A percentile compares a stretch with the other conserved stretches of the same genome.
Evolutionary conservation across 2,797 vertebrate species (phyloP).

Genomic region (Setipinna tenuifilis): DNA sequence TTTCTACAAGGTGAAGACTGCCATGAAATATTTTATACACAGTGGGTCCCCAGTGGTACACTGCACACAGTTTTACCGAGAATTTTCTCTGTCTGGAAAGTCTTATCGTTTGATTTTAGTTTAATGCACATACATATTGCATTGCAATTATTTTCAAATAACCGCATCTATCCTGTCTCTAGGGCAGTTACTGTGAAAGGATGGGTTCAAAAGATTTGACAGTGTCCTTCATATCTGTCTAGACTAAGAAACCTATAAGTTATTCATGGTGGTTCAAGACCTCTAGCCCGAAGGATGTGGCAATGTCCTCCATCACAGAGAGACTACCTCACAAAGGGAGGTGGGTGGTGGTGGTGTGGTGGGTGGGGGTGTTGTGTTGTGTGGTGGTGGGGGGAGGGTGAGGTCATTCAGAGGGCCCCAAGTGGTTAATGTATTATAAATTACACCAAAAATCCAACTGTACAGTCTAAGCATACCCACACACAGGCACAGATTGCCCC

Average conservation of each 20-base stretch:
- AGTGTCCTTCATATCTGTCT: slow-evolving; percentile 32
- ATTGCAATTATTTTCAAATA: slow-evolving; percentile 26
- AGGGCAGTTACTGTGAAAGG: slow-evolving; percentile 4
- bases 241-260: slow-evolving; percentile 42
- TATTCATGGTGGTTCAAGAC: slow-evolving; percentile 43
- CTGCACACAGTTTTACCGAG: neutral
- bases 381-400: neutral
- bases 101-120: slow-evolving; percentile 28
- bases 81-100: neutral
- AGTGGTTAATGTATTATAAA: neutral
- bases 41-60: neutral
- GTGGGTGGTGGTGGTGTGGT: neutral
- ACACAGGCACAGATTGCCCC: neutral
- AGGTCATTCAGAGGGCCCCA: neutral
- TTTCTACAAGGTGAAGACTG: neutral
- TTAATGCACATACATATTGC: slow-evolving; percentile 37
- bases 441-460: neutral
- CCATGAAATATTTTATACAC: neutral
- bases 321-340: neutral
- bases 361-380: no score
- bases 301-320: neutral
- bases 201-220: neutral
- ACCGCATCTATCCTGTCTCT: neutral
- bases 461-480: neutral
- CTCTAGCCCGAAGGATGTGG: neutral